These are phyloP conservation scores for Myanophis thanlyinensis DNA, from an alignment of 2,113 vertebrate species.

Conservation along the genomic window DNA sequence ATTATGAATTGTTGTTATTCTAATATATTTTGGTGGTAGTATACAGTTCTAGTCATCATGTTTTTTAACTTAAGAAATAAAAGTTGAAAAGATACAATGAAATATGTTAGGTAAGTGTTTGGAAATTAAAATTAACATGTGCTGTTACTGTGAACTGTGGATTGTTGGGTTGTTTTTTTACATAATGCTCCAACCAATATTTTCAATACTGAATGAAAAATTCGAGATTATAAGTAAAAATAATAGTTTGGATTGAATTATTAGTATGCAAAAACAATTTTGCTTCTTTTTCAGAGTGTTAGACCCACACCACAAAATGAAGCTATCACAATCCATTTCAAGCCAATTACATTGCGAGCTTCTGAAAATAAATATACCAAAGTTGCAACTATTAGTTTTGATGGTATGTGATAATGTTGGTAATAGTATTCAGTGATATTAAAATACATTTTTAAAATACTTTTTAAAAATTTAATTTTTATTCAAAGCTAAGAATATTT, in stretches of 20 bases:
- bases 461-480: not conserved
- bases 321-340: conserved; percentile 91
- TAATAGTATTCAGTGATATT: not conserved
- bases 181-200: not conserved
- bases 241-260: not conserved
- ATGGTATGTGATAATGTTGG: conserved; percentile 80
- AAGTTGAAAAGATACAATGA: not conserved
- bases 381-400: conserved; percentile 98
- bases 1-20: not conserved
- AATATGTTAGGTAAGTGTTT: not conserved
- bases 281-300: conserved; percentile 82
- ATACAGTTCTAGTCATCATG: not conserved
- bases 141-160: not conserved
- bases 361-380: conserved; percentile 97
- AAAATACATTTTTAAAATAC: not conserved
- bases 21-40: not conserved
- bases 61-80: not conserved
- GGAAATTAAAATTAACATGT: not conserved
- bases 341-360: conserved; percentile 92
- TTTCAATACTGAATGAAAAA: not conserved
- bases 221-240: not conserved
- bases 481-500: not conserved
- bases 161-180: not conserved
- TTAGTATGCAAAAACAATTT: conserved; percentile 14
- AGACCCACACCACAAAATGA: conserved; percentile 95